Percentiles rank a stretch among this genome's conserved stretches.
Evolutionary conservation across 2,888 invertebrate species (phyloP).

Genomic region (Drosophila ochracea): DNA sequence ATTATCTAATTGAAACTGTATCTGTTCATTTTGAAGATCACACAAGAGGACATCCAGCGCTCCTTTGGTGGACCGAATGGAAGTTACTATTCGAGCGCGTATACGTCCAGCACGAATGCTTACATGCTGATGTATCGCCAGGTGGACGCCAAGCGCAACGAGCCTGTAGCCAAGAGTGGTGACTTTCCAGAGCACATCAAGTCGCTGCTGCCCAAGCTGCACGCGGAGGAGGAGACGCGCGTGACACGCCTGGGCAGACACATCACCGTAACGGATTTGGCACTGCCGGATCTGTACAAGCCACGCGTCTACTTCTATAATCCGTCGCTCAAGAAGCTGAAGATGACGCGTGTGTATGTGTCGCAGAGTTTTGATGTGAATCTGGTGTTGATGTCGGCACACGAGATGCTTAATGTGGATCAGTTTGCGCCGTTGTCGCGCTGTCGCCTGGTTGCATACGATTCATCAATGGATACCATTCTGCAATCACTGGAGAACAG

Average conservation of each 20-base stretch:
- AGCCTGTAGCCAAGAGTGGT: conserved; percentile 88
- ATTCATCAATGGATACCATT: conserved; percentile 87
- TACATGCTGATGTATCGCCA: conserved; percentile 96
- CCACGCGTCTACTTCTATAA: conserved; percentile 89
- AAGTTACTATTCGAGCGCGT: conserved; percentile 90
- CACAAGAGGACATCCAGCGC: conserved; percentile 92
- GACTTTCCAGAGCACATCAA: conserved; percentile 92
- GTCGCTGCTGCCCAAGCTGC: conserved; percentile 88
- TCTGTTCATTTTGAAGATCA: conserved; percentile 87
- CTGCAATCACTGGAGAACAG: conserved; percentile 88
- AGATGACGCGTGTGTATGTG: conserved; percentile 87
- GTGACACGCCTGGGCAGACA: conserved; percentile 81
- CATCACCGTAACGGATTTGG: conserved; percentile 86
- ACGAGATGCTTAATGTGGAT: conserved; percentile 87
- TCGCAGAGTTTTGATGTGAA: conserved; percentile 87
- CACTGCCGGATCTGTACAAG: conserved; percentile 86
- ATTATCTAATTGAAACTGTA: background rate
- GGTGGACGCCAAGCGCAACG: conserved; percentile 88
- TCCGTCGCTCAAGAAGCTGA: conserved; percentile 86
- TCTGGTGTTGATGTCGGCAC: conserved; percentile 87
- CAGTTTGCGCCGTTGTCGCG: conserved; percentile 87
- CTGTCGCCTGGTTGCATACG: conserved; percentile 90
- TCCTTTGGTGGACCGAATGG: conserved; percentile 92
- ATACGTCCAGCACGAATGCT: conserved; percentile 93
- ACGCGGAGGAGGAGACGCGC: conserved; percentile 88